Conservation (phyloP, 23 tunicate genomes). For the Clavelina lepadiformis region DNA sequence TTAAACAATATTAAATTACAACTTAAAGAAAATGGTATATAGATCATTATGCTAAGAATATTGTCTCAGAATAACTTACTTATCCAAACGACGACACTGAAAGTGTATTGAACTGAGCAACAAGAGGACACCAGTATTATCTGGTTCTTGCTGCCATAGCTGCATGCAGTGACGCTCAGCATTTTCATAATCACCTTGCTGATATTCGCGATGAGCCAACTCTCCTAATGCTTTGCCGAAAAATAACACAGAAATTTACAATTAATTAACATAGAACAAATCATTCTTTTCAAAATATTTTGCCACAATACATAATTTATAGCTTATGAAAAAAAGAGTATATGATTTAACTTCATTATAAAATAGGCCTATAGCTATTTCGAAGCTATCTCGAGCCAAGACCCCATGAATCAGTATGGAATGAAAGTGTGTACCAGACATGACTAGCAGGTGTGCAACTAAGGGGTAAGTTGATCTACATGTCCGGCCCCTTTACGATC, state of each 20-base stretch:
- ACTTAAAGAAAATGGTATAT: not conserved
- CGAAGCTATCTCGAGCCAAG: no score
- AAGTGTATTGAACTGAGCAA: constrained; percentile 96
- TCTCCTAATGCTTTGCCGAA: constrained; percentile 90
- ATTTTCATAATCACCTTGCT: constrained; percentile 87
- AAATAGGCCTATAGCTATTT: no score
- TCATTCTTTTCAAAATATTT: no score
- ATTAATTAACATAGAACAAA: no score
- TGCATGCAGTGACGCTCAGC: constrained; percentile 97
- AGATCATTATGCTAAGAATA: not conserved
- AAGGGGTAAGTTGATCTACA: no score
- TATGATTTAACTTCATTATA: no score
- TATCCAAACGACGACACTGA: constrained; percentile 89
- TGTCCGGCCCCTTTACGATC: no score
- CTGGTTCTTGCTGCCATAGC: constrained; percentile 94
- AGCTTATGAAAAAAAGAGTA: no score
- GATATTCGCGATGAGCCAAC: constrained; percentile 97
- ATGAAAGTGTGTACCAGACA: no score
- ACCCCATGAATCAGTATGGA: no score
- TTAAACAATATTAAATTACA: not conserved
- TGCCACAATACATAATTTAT: not conserved
- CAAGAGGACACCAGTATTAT: constrained; percentile 88
- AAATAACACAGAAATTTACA: no score
- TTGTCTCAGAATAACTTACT: constrained; percentile 26
- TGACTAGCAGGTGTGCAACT: no score